phyloP scores from a whole-genome alignment of 2,888 invertebrate species.

The Sialis lutaria region DNA sequence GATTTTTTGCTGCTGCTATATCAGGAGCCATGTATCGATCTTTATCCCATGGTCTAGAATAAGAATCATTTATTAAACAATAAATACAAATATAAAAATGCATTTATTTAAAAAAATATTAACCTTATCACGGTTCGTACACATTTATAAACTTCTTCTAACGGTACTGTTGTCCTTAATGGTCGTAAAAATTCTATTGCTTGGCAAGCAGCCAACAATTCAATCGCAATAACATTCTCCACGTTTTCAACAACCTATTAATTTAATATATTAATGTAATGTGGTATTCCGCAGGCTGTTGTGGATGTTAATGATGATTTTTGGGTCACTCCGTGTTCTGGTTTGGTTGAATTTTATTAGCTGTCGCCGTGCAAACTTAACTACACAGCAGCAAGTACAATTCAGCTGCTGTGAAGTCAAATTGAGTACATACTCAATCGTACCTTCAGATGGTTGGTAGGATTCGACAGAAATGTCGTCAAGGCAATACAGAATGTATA shows the following conservation, averaged over 20 bases:
- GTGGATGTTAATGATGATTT: too few relatives aligned
- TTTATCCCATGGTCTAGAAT: conserved; percentile 35
- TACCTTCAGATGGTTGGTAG: too few relatives aligned
- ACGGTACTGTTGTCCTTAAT: conserved; percentile 38
- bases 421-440: too few relatives aligned
- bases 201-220: conserved; percentile 44
- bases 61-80: neutral
- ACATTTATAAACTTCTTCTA: conserved; percentile 41
- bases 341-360: too few relatives aligned
- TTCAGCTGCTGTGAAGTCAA: too few relatives aligned
- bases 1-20: conserved; percentile 35
- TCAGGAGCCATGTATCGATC: conserved; percentile 48
- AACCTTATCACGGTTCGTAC: conserved; percentile 33
- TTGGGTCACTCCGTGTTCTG: too few relatives aligned
- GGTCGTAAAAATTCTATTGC: conserved; percentile 48
- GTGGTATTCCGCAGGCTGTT: too few relatives aligned
- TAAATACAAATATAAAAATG: neutral
- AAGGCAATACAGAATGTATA: too few relatives aligned
- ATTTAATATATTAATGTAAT: neutral
- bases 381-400: too few relatives aligned
- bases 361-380: too few relatives aligned
- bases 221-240: conserved; percentile 43
- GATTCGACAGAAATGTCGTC: too few relatives aligned
- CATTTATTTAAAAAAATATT: neutral
- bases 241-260: conserved; percentile 29